Conservation (phyloP, 1,140 invertebrate species). For the Bombus breviceps region DNA sequence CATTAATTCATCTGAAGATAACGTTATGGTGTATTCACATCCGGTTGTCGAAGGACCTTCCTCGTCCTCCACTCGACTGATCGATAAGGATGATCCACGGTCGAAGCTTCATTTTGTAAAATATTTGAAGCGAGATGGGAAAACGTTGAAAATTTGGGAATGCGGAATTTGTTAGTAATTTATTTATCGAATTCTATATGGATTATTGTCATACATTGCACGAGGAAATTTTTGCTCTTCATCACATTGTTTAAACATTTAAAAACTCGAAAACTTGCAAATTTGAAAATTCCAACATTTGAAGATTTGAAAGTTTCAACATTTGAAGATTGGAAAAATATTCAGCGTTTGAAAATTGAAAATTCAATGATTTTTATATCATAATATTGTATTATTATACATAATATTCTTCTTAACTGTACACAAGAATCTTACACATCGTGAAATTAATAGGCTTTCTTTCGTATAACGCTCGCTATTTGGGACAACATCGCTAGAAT, state of each 20-base stretch:
- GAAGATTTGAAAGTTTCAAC: not conserved
- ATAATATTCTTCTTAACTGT: not conserved
- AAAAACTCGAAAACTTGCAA: not conserved
- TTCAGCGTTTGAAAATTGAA: not conserved
- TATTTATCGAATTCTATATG: not conserved
- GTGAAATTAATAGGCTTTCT: not conserved
- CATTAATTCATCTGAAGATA: constrained; percentile 61
- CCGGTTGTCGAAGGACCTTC: constrained; percentile 59
- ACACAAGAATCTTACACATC: not conserved
- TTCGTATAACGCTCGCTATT: not conserved
- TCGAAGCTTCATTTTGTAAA: constrained; percentile 85
- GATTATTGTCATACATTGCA: not conserved
- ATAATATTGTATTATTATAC: not conserved
- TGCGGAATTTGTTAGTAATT: constrained; percentile 86
- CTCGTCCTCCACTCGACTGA: constrained; percentile 64
- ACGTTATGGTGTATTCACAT: constrained; percentile 67
- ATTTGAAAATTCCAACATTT: not conserved
- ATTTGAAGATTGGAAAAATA: not conserved
- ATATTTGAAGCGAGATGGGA: constrained; percentile 85
- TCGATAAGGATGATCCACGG: constrained; percentile 82
- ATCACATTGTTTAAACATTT: not conserved
- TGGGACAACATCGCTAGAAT: not conserved
- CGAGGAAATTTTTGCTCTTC: not conserved
- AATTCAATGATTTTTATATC: not conserved
- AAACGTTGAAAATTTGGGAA: constrained; percentile 86